Evolutionary conservation across 2,113 vertebrate species (phyloP), one percentile per base, ranked within the genome.

Genomic region (Leucosticte australis): DNA sequence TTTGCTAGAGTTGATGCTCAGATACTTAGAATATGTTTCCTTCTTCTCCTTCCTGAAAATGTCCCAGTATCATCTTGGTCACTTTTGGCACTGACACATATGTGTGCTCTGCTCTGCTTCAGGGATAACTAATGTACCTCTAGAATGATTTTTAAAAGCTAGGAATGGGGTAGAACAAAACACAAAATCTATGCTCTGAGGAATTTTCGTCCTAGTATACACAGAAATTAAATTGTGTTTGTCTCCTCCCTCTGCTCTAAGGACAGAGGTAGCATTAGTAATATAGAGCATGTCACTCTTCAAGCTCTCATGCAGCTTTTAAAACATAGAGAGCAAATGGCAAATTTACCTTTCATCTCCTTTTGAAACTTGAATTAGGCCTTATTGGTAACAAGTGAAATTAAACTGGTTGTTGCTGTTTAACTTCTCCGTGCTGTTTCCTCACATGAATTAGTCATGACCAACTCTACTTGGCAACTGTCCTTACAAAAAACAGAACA

Each of bases 401-500:
- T 91, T 80, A 90, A 95, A 95, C 88, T 93, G 92, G 76, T 96
- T 95, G 89, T 92, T 96, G 92, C 94, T 79, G 87, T 92, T 90
- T 49, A 64, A 85, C 84, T 76, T 69, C 92, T 62, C 74, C 5
- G 27, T 19, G 22, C 80, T 93, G 82, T 96, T 97, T 97, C 97
- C 95, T 94, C 92, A 92, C 90, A 74, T 14, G 42, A 96, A 94
- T 96, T 83, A 88, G 77, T 97, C 87, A 95, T 63, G 92, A 94
- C 80, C 96, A 96, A 91, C 80, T 80, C 87, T 84, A 62, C 86
- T 91, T 95, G 63, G 65, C 83, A 95, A 56, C 30, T 91, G 90
- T 94, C 95, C 92, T 95, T 73, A 63, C 71, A 50, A 84, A 95
- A 96, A 95, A 78, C 83, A 94, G 87, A 87, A 97, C 62, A 93